Evolutionary conservation across 2,113 vertebrate species (phyloP), one percentile per base, ranked within the genome.

Genomic region (Amphilophus citrinellus): DNA sequence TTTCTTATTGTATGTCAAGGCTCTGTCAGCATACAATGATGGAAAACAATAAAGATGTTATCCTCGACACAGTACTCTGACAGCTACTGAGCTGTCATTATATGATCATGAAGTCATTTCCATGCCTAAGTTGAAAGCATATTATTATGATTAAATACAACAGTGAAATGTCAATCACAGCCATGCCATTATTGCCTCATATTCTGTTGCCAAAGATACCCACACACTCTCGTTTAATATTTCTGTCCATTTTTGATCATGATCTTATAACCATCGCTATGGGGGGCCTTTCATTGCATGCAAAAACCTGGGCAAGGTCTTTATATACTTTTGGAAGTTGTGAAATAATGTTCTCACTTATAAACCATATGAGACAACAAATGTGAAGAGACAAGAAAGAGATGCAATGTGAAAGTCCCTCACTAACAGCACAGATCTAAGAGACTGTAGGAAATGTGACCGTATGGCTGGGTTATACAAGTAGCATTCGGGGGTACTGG

Each of bases 41-140:
- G 82, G 84, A 88, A 94, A 92, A 94, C 92, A 94, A 95, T 95
- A 93, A 95, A 94, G 93, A 93, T 91, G 92, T 91, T 94, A 93
- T 91, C 91, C 80, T 83, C 82, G 76, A 89, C 61, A 80, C 83
- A 87, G 87, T 60, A 85, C 79, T 82, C 57, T 88, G 90, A 91
- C 93, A 90, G 89, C 93, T 86, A 91, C 90, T 89, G 90, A 92
- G 91, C 88, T 95, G 92, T 92, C 93, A 93, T 92, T 90, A 93
- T 90, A 93, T 27, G 76, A 92, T 94, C 91, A 92, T 88, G 84
- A 93, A 93, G 92, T 93, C 85, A 94, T 93, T 95, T 92, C 91
- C 87, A 89, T 88, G 92, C 81, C 88, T 90, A 88, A 94, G 88
- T 92, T 93, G 89, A 94, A 94, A 93, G 90, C 90, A 79, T 93